Base-by-base conservation (phyloP, 2,888 invertebrate species). In the Liopterus haemorrhoidalis region DNA sequence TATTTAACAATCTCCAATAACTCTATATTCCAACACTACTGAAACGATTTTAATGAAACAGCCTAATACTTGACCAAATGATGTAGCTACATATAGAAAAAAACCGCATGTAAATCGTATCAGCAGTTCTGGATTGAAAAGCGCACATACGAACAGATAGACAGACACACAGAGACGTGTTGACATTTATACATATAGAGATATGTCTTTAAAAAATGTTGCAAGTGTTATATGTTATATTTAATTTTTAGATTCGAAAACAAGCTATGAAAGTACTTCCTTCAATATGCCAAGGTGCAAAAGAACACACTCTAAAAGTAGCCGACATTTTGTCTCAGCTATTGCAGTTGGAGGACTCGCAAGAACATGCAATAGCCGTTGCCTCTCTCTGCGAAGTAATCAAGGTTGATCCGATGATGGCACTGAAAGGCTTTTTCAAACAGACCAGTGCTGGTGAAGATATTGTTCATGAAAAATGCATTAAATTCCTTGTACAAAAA, bases 191-290 rank as follows among this genome's bases (percentile, higher is more conserved):
- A 41, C 40, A 11, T 28, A 35, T 18, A n/a, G 31, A 14, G 21
- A 33, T 9, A 18, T 4, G n/a, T 28, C 25, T 30, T 22, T 27
- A 2, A n/a, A 22, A 4, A 52, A 24, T 31, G 30, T 6, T 28
- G 14, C 18, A 37, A 22, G 5, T 32, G 14, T 16, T 27, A 21
- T 6, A 28, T 41, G n/a, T n/a, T n/a, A n/a, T n/a, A 44, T 31
- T 43, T 52, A 2, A 58, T 42, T 64, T 66, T 38, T 63, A 93
- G 93, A 93, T 93, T 58, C 78, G 94, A 14, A 93, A 93, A 61
- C 91, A 91, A 72, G 94, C 93, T 9, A 92, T 94, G 54, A 92
- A 91, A 69, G 87, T 90, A 63, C 72, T 97, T 49, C 91, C 94
- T 8, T 73, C 78, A 28, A 71, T 96, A 46, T 94, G 93, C 62